These are phyloP conservation scores for Novumbra hubbsi DNA, from an alignment of 2,797 vertebrate genomes.

Conservation along the genomic window DNA sequence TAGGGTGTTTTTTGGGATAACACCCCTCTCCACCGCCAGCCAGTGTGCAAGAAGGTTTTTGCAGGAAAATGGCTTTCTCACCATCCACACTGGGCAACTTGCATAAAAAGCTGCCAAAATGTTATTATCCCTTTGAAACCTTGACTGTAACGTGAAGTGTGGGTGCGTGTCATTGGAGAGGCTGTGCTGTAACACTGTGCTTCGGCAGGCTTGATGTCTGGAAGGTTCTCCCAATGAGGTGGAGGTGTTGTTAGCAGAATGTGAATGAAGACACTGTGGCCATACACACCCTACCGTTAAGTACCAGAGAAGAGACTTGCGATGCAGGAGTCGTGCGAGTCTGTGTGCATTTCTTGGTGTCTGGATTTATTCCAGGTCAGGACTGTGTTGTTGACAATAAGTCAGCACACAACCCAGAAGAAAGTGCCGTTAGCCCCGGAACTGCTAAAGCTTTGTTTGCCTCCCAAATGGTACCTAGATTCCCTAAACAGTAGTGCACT, in stretches of 20 bases:
- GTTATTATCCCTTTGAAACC: background rate
- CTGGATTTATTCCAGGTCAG: background rate
- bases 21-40: background rate
- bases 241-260: background rate
- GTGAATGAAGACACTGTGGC: background rate
- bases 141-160: background rate
- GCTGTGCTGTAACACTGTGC: background rate
- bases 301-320: background rate
- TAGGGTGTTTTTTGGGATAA: background rate
- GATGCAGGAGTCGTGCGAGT: background rate
- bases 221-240: background rate
- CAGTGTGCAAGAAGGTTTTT: background rate
- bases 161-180: background rate
- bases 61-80: background rate
- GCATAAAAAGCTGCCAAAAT: background rate
- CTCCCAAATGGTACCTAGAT: background rate
- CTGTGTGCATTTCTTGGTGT: background rate
- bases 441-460: background rate
- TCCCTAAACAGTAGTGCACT: background rate
- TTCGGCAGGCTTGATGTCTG: background rate
- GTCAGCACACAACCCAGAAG: background rate
- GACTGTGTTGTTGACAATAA: background rate
- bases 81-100: background rate
- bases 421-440: background rate
- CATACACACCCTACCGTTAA: background rate